Evolutionary conservation across 2,797 vertebrate species (phyloP).

Genomic region (Cossypha dichroa): DNA sequence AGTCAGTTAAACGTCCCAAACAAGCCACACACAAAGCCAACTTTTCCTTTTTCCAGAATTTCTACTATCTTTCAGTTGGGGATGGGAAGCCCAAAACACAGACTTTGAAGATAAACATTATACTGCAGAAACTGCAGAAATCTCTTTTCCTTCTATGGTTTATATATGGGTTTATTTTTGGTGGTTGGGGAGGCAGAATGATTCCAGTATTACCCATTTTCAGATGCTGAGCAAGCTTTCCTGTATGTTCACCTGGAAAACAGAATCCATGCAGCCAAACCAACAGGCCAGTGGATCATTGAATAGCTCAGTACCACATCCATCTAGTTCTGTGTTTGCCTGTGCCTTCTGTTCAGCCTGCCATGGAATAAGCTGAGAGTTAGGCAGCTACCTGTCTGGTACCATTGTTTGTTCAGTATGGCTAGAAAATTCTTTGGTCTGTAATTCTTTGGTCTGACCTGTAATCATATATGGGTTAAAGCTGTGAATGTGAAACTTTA

Average conservation of each 20-base stretch:
- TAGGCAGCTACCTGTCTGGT: not conserved
- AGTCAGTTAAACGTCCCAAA: not conserved
- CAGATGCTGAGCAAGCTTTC: not conserved
- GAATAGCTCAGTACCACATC: not conserved
- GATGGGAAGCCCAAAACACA: not conserved
- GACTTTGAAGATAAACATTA: not conserved
- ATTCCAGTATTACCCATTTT: not conserved
- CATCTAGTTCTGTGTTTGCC: not conserved
- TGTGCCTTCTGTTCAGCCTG: not conserved
- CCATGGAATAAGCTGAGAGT: not conserved
- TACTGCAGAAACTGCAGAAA: not conserved
- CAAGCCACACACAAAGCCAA: not conserved
- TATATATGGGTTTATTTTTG: not conserved
- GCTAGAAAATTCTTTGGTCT: not conserved
- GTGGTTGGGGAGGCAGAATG: not conserved
- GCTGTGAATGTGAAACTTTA: not conserved
- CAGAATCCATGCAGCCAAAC: not conserved
- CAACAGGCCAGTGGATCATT: not conserved
- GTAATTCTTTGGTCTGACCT: not conserved
- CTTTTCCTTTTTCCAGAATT: not conserved
- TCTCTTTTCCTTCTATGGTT: not conserved
- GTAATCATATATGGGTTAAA: not conserved
- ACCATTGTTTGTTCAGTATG: not conserved
- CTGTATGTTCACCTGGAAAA: not conserved
- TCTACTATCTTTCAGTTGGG: not conserved